Percentiles rank a stretch among this genome's conserved stretches.
These are phyloP conservation scores for Isurus oxyrinchus DNA, from an alignment of 2,113 vertebrate genomes.

Conservation along the genomic window DNA sequence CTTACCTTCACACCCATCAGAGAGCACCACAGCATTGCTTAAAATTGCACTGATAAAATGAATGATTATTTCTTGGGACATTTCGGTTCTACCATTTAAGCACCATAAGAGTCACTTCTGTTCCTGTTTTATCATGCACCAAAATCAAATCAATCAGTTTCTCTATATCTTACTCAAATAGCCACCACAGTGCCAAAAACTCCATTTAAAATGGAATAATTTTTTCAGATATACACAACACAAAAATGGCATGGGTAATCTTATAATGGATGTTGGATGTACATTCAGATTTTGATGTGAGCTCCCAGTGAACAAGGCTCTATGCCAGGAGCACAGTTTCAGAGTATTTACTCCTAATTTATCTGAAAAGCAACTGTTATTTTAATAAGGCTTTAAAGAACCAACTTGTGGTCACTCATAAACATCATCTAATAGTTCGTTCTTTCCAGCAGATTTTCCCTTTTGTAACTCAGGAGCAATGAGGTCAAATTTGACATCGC, in stretches of 20 bases:
- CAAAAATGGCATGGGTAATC: neutral
- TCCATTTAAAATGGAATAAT: neutral
- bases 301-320: neutral
- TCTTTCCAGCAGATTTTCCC: neutral
- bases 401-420: neutral
- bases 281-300: neutral
- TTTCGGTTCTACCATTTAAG: neutral
- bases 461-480: neutral
- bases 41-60: neutral
- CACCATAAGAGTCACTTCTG: neutral
- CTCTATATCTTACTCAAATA: neutral
- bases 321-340: neutral
- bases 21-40: neutral
- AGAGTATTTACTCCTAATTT: neutral
- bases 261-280: neutral
- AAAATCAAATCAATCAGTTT: neutral
- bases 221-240: neutral
- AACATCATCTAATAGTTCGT: neutral
- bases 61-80: neutral
- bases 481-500: neutral
- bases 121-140: neutral
- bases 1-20: neutral
- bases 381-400: neutral
- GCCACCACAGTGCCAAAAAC: neutral
- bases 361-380: neutral